Percentiles rank a stretch among this genome's conserved stretches.
Conservation (phyloP, 2,113 vertebrate species). For the Laticauda colubrina region DNA sequence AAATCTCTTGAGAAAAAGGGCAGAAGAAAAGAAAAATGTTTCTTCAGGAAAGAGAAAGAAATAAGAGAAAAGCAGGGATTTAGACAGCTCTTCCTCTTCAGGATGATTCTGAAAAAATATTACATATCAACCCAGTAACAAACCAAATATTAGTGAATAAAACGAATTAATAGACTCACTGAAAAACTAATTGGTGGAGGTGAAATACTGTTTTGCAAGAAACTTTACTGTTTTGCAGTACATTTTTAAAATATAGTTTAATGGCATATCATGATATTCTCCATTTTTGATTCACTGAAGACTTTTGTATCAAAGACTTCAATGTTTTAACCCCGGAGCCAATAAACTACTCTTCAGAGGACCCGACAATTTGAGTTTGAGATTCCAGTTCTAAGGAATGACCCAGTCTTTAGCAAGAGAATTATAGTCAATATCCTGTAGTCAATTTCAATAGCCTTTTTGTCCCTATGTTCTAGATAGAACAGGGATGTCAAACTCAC, state of each 20-base stretch:
- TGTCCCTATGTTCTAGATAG: background rate
- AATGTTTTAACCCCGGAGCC: background rate
- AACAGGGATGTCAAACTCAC: too few relatives aligned
- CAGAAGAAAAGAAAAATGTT: background rate
- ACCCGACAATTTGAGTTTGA: background rate
- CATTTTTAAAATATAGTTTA: background rate
- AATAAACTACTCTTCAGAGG: background rate
- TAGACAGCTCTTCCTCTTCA: background rate
- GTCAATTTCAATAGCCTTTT: background rate
- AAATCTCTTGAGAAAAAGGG: background rate
- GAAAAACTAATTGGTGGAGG: background rate
- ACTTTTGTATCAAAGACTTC: background rate
- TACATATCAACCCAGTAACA: background rate
- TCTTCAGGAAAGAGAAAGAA: background rate
- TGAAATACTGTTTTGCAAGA: background rate
- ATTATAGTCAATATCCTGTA: background rate
- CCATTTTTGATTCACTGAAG: background rate
- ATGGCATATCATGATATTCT: background rate
- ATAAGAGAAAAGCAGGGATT: background rate
- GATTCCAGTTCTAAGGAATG: background rate
- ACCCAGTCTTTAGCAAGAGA: background rate
- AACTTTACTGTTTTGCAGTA: background rate
- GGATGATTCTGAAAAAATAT: background rate
- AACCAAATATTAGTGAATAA: background rate
- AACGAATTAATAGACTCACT: background rate